phyloP scores from a whole-genome alignment of 2,113 vertebrate genomes.

The Ictalurus punctatus region DNA sequence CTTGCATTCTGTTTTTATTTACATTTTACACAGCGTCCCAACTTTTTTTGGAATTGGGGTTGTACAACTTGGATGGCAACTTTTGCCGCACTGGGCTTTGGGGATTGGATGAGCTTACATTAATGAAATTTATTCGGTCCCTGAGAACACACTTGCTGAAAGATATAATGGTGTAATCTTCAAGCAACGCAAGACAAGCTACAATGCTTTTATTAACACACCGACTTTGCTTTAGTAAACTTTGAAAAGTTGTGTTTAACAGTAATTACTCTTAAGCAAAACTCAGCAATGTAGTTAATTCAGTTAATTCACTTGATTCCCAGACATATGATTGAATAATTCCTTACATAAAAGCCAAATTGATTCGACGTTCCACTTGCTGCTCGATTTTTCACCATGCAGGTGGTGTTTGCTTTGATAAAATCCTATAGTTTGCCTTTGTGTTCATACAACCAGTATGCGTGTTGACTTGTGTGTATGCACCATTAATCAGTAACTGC shows the following conservation, averaged over 20 bases:
- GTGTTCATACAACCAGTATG: neutral
- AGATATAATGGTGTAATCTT: neutral
- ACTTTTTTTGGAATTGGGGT: no score
- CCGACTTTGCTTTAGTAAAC: neutral
- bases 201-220: neutral
- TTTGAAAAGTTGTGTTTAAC: neutral
- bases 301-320: neutral
- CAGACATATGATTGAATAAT: neutral
- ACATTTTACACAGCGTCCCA: no score
- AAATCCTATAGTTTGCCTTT: neutral
- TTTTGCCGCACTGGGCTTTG: neutral
- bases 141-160: neutral
- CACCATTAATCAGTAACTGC: constrained; percentile 3
- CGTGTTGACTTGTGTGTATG: neutral
- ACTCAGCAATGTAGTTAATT: neutral
- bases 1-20: no score
- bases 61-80: neutral
- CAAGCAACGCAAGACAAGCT: no score
- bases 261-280: neutral
- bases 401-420: neutral
- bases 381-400: neutral
- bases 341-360: neutral
- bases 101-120: neutral
- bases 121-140: neutral
- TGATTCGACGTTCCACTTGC: neutral